Evolutionary conservation across 1,140 invertebrate genomes (phyloP).

Genomic region (Chironomus striatipennis): DNA sequence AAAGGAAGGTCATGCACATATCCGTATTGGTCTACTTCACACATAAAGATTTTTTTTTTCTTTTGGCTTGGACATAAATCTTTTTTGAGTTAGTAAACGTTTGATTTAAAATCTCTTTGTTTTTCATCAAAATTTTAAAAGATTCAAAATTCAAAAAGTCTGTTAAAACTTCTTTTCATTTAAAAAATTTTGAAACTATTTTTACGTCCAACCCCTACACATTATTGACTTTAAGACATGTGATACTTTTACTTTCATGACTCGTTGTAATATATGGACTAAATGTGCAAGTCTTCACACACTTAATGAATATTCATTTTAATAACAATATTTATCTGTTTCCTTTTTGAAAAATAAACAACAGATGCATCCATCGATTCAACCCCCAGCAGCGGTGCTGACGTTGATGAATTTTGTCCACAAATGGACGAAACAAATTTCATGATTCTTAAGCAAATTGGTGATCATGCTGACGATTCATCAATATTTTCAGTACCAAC

Average conservation of each 20-base stretch:
- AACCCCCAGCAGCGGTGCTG: neutral
- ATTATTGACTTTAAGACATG: neutral
- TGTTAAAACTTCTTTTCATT: too few relatives aligned
- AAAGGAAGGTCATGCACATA: neutral
- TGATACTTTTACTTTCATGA: neutral
- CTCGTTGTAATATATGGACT: neutral
- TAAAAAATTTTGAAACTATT: neutral
- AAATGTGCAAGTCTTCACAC: too few relatives aligned
- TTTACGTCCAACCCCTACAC: neutral
- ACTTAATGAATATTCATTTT: too few relatives aligned
- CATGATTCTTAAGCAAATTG: constrained; percentile 2
- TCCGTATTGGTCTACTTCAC: too few relatives aligned
- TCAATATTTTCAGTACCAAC: neutral
- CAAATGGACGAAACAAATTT: neutral
- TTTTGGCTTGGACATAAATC: too few relatives aligned
- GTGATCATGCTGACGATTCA: constrained; percentile 1
- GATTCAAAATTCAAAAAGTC: too few relatives aligned
- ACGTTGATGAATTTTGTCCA: constrained; percentile 1
- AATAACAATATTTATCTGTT: too few relatives aligned
- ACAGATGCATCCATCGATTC: neutral
- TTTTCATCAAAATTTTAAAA: too few relatives aligned
- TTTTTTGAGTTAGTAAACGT: too few relatives aligned
- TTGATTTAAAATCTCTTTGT: too few relatives aligned
- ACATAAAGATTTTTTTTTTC: too few relatives aligned
- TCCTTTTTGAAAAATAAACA: too few relatives aligned